Evolutionary conservation across 2,113 vertebrate species (phyloP).

Genomic region (Anarrhichthys ocellatus): DNA sequence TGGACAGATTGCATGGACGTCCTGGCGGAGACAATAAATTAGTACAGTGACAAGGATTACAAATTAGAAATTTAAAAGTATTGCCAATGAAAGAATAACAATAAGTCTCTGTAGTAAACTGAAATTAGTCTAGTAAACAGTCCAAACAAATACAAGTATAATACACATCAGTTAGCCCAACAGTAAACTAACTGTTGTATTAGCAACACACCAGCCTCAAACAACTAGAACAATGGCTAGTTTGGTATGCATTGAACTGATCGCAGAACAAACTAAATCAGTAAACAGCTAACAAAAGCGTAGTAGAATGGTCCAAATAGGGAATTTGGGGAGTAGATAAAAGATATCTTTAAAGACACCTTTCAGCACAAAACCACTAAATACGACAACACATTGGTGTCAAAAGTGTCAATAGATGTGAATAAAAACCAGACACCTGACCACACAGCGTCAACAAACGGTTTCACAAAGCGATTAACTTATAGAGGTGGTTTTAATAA

Average conservation of each 20-base stretch:
- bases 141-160: not conserved
- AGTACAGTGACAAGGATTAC: not conserved
- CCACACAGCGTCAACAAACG: not conserved
- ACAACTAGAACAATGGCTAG: not conserved
- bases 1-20: too few species aligned
- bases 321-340: too few species aligned
- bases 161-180: not conserved
- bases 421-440: not conserved
- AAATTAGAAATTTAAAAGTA: not conserved
- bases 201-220: not conserved
- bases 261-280: not conserved
- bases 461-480: not conserved
- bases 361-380: not conserved
- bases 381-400: not conserved
- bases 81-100: not conserved
- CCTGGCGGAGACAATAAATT: too few species aligned
- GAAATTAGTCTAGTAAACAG: not conserved
- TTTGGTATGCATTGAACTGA: not conserved
- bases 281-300: not conserved
- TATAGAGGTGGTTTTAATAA: not conserved
- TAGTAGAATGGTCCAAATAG: not conserved
- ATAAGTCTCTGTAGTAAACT: not conserved
- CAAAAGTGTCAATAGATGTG: not conserved
- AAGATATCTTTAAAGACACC: too few species aligned
- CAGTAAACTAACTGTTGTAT: not conserved